Evolutionary conservation across 2,113 vertebrate genomes (phyloP).

Genomic region (Mionectes macconnelli): DNA sequence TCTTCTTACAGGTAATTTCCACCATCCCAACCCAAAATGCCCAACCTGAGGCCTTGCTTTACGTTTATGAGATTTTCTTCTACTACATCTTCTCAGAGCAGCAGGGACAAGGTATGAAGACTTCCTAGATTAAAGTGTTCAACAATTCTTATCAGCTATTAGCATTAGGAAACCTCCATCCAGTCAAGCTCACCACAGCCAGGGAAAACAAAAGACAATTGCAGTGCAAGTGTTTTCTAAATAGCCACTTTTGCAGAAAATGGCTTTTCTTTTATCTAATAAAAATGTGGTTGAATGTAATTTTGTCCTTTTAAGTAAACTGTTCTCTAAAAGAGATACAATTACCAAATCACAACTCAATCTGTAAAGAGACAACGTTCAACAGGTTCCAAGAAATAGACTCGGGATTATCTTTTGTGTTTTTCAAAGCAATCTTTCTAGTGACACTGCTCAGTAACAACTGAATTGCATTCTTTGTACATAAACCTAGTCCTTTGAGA

Average conservation of each 20-base stretch:
- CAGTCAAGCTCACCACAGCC: neutral
- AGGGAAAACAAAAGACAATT: neutral
- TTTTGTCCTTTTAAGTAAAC: constrained; percentile 46
- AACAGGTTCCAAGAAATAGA: neutral
- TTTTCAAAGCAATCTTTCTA: neutral
- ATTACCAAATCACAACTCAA: constrained; percentile 1
- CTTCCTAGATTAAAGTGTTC: neutral
- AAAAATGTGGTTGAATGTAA: neutral
- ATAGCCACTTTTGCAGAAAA: constrained; percentile 2
- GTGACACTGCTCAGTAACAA: neutral
- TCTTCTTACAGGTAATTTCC: neutral
- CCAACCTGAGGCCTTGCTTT: neutral
- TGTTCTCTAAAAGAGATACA: neutral
- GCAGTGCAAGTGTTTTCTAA: neutral
- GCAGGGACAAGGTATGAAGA: neutral
- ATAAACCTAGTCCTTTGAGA: neutral
- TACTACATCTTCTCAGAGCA: neutral
- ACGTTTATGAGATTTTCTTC: neutral
- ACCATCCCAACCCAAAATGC: neutral
- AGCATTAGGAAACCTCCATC: neutral
- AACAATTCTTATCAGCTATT: neutral
- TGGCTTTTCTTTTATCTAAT: constrained; percentile 38
- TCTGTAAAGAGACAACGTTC: neutral
- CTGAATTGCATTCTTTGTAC: neutral
- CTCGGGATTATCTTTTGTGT: neutral